Conservation (phyloP, 2,888 invertebrate genomes). For the Acanthacorydalis orientalis region DNA sequence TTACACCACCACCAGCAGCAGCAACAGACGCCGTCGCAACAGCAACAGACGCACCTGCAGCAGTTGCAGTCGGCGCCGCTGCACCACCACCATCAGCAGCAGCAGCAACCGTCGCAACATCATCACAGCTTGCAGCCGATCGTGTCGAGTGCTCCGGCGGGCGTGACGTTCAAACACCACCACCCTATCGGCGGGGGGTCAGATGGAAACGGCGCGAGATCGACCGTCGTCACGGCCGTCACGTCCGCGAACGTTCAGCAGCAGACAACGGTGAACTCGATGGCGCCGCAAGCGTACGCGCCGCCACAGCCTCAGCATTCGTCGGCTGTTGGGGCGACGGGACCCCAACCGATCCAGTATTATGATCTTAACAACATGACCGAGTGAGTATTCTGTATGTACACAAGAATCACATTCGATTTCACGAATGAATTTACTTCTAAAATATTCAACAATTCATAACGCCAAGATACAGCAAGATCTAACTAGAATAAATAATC, state of each 20-base stretch:
- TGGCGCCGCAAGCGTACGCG: not conserved
- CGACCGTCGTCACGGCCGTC: too few species aligned
- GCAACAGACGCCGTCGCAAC: not conserved
- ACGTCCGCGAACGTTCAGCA: too few species aligned
- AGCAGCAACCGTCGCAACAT: not conserved
- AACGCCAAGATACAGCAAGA: too few species aligned
- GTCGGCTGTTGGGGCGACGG: not conserved
- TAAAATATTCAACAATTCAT: too few species aligned
- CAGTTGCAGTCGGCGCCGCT: too few species aligned
- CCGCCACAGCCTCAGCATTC: not conserved
- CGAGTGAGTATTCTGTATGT: slow-evolving; percentile 27
- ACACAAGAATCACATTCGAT: too few species aligned
- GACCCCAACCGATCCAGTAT: slow-evolving; percentile 10
- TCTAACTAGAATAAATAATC: too few species aligned
- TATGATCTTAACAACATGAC: slow-evolving; percentile 23
- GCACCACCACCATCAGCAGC: not conserved
- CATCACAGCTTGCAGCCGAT: not conserved
- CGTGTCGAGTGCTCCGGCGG: not conserved
- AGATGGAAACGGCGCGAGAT: too few species aligned
- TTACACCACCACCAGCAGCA: not conserved
- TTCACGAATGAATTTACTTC: too few species aligned
- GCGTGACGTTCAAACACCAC: too few species aligned
- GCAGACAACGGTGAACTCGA: not conserved
- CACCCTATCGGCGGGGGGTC: too few species aligned
- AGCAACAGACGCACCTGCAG: too few species aligned